These are phyloP conservation scores for Epinephelus moara DNA, from an alignment of 2,113 vertebrate genomes.

Conservation along the genomic window DNA sequence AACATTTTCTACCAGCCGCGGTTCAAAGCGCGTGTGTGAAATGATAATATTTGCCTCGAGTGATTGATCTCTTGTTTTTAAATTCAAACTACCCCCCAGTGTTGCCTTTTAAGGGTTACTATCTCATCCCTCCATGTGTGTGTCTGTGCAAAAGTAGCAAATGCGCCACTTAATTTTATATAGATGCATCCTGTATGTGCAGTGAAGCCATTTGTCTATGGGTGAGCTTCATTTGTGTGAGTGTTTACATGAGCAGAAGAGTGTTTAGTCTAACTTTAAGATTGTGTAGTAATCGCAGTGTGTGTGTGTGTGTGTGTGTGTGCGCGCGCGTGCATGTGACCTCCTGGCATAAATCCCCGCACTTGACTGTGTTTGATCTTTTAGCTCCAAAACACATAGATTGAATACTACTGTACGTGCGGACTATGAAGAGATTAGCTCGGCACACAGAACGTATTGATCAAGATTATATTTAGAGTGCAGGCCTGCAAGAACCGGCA, in stretches of 20 bases:
- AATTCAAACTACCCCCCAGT: conserved; percentile 57
- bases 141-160: conserved; percentile 2
- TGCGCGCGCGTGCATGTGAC: conserved; percentile 1
- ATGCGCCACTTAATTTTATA: neutral
- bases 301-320: conserved; percentile 3
- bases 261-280: conserved; percentile 19
- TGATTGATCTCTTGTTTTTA: conserved; percentile 70
- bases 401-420: conserved; percentile 10
- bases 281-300: neutral
- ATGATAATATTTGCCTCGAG: conserved; percentile 70
- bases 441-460: conserved; percentile 55
- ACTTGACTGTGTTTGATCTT: conserved; percentile 61
- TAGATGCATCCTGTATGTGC: neutral
- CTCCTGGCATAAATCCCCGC: conserved; percentile 35
- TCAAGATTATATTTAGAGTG: conserved; percentile 59
- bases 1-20: conserved; percentile 52
- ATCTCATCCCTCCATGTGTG: conserved; percentile 30
- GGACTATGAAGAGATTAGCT: conserved; percentile 50
- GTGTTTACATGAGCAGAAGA: neutral
- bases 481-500: conserved; percentile 7
- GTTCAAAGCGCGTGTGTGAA: conserved; percentile 67
- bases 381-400: conserved; percentile 58
- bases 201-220: neutral
- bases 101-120: conserved; percentile 42
- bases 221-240: neutral